Evolutionary conservation across 2,113 vertebrate genomes (phyloP).

Genomic region (Mixornis gularis): DNA sequence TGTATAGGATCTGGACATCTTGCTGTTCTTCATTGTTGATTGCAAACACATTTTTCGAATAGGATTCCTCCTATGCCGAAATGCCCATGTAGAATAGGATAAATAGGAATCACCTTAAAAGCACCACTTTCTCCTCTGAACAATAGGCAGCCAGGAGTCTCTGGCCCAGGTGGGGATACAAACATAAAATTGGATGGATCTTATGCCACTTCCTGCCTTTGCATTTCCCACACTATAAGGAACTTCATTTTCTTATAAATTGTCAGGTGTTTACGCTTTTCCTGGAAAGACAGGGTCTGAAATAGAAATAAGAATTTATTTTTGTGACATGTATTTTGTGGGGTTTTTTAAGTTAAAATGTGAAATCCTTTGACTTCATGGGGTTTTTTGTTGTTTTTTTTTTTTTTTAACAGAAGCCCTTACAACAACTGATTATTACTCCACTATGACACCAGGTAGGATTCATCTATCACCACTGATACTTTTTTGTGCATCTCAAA

Average conservation of each 20-base stretch:
- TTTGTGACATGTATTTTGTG: not conserved
- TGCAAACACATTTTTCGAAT: not conserved
- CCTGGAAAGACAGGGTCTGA: not conserved
- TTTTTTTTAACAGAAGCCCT: not conserved
- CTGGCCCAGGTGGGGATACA: not conserved
- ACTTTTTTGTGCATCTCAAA: not conserved
- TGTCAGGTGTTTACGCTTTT: not conserved
- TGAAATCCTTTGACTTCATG: not conserved
- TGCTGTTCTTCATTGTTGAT: not conserved
- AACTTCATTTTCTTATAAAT: not conserved
- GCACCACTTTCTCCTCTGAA: not conserved
- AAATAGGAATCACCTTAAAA: not conserved
- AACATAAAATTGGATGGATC: not conserved
- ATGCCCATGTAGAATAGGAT: not conserved
- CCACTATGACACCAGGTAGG: constrained; percentile 14
- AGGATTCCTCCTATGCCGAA: not conserved
- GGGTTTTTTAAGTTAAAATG: not conserved
- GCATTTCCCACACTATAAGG: not conserved
- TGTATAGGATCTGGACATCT: not conserved
- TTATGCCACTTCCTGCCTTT: not conserved
- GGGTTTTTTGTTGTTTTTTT: no score
- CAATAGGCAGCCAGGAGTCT: not conserved
- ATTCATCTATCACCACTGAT: not conserved
- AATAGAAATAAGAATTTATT: not conserved
- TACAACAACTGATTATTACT: not conserved